Evolutionary conservation across 2,888 invertebrate genomes (phyloP), one percentile per base, ranked within the genome.

Genomic region (Acrobasis repandana): DNA sequence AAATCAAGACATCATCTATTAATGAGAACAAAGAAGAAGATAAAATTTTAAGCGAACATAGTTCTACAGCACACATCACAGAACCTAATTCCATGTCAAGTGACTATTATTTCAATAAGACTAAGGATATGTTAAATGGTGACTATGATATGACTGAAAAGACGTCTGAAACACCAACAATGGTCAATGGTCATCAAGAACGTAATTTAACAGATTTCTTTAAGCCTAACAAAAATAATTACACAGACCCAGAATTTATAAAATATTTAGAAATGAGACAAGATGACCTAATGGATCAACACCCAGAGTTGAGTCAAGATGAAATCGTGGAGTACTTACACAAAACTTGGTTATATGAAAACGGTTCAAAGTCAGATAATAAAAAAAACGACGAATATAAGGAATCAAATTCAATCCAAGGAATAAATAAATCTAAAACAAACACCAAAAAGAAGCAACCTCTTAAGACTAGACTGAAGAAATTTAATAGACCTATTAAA

Each of bases 261-360:
- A 67, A 82, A 58, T 86, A 82, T 72, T 79, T 79, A 18, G 77
- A 83, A 47, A 69, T 82, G 28, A 80, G 76, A 59, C 76, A 75
- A 60, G 81, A 86, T 61, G 69, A 74, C 46, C 65, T 82, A 11
- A 74, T 80, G 60, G 79, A 82, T 58, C 77, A 86, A 58, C 76
- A 88, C 67, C 85, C 88, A 1, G 78, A 86, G 28, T 71, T 84
- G 9, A 74, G 79, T 0, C 75, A 80, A 54, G 65, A 71, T 0
- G 83, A 83, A 38, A 75, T 65, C 28, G 71, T 75, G 59, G 75
- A 66, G 49, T 84, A 85, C 65, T 71, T 86, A 57, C 71, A 74
- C 14, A 80, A 84, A 62, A 76, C 77, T 50, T 87, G 86, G 86
- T 62, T 68, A 34, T 71, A 68, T 50, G 64, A 66, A 43, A 72